A percentile compares a stretch with the other conserved stretches of the same genome.
Conservation (phyloP, 2,113 vertebrate genomes). For the Ivindomyrus marchei region DNA sequence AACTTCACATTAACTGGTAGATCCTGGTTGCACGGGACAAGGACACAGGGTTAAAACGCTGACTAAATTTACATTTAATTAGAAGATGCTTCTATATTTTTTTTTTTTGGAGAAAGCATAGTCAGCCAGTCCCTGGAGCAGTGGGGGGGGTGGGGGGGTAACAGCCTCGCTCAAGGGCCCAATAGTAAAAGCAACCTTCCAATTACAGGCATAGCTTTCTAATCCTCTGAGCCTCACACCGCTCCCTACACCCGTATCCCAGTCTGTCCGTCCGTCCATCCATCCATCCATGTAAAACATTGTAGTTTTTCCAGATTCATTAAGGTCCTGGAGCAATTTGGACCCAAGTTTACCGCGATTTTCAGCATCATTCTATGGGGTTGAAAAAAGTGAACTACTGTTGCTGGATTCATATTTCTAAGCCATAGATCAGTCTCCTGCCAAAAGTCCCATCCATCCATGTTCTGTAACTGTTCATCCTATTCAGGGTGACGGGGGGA, state of each 20-base stretch:
- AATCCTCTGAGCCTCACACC: background rate
- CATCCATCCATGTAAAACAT: background rate
- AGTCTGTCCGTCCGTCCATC: background rate
- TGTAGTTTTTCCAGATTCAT: no score
- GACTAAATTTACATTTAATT: background rate
- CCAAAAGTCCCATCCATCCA: background rate
- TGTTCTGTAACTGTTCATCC: background rate
- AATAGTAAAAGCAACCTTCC: background rate
- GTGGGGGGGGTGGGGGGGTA: background rate
- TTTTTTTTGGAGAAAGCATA: background rate
- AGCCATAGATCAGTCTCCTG: background rate
- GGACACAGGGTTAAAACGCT: background rate
- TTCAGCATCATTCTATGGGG: background rate
- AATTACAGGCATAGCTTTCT: background rate
- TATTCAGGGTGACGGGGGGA: background rate
- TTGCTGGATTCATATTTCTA: background rate
- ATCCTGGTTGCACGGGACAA: slow-evolving; percentile 43
- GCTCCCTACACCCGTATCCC: background rate
- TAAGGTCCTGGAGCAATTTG: background rate
- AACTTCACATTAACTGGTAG: slow-evolving; percentile 74
- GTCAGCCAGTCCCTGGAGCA: background rate
- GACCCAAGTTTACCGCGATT: background rate
- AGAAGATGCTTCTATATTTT: background rate
- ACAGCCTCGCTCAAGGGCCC: no score
- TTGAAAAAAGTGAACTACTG: background rate